These are phyloP conservation scores for Drosophila lini DNA, from an alignment of 1,140 invertebrate species.

Conservation along the genomic window DNA sequence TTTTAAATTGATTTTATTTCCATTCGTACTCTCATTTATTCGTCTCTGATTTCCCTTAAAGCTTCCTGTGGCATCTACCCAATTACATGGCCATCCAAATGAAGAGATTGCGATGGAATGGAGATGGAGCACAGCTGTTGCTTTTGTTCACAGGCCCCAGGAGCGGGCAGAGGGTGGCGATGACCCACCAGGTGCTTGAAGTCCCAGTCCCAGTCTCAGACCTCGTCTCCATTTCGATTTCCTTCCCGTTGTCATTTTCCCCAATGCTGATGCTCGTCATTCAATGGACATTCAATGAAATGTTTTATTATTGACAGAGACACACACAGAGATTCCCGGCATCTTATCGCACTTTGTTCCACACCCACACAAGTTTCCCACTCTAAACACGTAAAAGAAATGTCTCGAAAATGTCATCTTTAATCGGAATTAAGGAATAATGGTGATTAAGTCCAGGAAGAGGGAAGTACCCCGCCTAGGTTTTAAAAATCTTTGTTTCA, in stretches of 20 bases:
- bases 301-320: slow-evolving; percentile 61
- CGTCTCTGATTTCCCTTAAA: slow-evolving; percentile 59
- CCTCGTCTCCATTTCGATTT: slow-evolving; percentile 17
- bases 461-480: background rate
- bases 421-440: background rate
- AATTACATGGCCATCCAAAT: slow-evolving; percentile 45
- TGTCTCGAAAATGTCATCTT: background rate
- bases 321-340: slow-evolving; percentile 10
- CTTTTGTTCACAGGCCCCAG: slow-evolving; percentile 15
- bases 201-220: slow-evolving; percentile 9
- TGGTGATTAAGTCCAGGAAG: background rate
- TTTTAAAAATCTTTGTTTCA: too few relatives aligned
- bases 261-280: slow-evolving; percentile 15
- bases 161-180: background rate
- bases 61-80: slow-evolving; percentile 34
- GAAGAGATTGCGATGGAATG: slow-evolving; percentile 44
- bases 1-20: slow-evolving; percentile 82
- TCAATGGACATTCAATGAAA: slow-evolving; percentile 68
- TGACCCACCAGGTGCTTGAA: slow-evolving; percentile 26
- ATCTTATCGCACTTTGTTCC: slow-evolving; percentile 7
- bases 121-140: slow-evolving; percentile 54
- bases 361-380: slow-evolving; percentile 16
- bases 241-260: slow-evolving; percentile 23
- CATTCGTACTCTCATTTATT: slow-evolving; percentile 57
- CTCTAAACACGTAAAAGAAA: slow-evolving; percentile 1